These are phyloP conservation scores for Hydropotes inermis DNA, from an alignment of 2,113 vertebrate genomes.

Conservation along the genomic window DNA sequence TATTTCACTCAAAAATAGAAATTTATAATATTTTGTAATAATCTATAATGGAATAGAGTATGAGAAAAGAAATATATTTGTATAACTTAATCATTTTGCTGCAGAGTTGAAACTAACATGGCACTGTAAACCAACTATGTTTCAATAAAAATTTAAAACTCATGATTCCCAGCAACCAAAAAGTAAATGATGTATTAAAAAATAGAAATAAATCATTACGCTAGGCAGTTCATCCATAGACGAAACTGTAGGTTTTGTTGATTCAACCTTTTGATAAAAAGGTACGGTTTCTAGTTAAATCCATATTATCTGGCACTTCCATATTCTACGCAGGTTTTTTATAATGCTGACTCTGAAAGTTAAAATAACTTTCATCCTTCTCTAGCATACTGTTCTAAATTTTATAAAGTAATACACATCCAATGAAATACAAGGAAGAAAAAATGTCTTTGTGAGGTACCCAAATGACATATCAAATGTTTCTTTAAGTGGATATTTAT, in stretches of 20 bases:
- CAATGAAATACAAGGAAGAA: not conserved
- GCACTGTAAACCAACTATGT: not conserved
- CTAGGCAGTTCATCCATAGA: not conserved
- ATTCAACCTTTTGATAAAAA: not conserved
- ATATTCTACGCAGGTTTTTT: not conserved
- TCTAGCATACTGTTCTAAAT: not conserved
- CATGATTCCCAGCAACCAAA: not conserved
- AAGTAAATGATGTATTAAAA: not conserved
- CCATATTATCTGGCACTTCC: not conserved
- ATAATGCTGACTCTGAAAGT: not conserved
- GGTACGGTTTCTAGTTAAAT: constrained; percentile 3
- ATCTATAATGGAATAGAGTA: not conserved
- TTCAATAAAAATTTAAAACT: not conserved
- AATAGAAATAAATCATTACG: not conserved
- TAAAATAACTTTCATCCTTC: not conserved
- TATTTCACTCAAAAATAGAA: constrained; percentile 1
- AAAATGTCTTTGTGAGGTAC: not conserved
- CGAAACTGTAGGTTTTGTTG: not conserved
- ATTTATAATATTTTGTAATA: not conserved
- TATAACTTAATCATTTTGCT: not conserved
- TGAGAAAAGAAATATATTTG: not conserved
- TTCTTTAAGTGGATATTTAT: constrained; percentile 11
- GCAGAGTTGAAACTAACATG: not conserved
- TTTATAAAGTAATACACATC: constrained; percentile 8
- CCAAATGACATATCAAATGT: not conserved